These are phyloP conservation scores for Gambelia wislizenii DNA, from an alignment of 2,797 vertebrate species.

Conservation along the genomic window DNA sequence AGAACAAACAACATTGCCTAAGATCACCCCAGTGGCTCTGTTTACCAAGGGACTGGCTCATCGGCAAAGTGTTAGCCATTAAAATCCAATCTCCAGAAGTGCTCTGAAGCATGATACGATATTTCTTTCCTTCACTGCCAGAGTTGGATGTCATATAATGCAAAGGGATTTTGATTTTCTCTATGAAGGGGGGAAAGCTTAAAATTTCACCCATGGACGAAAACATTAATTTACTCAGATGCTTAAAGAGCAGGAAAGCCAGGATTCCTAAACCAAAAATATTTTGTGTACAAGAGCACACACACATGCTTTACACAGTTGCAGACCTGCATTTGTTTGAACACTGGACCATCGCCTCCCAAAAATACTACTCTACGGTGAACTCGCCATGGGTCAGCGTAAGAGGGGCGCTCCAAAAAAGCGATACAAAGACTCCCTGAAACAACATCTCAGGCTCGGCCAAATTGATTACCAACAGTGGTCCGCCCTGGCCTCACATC, in stretches of 20 bases:
- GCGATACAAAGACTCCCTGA: no score
- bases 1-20: neutral
- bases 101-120: neutral
- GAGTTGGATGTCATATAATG: neutral
- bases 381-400: no score
- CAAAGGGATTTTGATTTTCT: neutral
- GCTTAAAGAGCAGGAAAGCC: no score
- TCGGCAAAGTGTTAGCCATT: neutral
- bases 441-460: no score
- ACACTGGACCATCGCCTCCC: neutral
- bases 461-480: no score
- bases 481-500: no score
- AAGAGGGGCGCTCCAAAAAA: no score
- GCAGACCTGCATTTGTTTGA: neutral
- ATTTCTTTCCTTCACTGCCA: neutral
- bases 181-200: neutral
- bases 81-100: accelerated
- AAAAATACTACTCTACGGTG: no score
- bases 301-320: no score
- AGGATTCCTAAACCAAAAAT: neutral
- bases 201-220: neutral
- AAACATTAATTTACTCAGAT: neutral
- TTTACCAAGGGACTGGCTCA: neutral
- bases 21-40: neutral
- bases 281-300: no score